Percentiles rank a stretch among this genome's conserved stretches.
These are phyloP conservation scores for Cataglyphis albicans DNA, from an alignment of 2,888 invertebrate genomes.

Conservation along the genomic window DNA sequence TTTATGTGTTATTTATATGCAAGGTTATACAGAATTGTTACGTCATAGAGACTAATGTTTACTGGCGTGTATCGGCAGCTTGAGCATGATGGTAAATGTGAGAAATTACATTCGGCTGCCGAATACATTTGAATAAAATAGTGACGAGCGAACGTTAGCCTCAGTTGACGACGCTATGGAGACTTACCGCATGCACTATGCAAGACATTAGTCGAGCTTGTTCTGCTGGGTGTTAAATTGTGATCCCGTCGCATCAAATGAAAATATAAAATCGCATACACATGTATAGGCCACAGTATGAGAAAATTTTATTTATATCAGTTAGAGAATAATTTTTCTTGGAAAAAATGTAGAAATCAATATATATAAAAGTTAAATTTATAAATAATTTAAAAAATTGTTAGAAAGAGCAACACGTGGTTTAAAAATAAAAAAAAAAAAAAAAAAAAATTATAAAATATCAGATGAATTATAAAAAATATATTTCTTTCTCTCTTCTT, in stretches of 20 bases:
- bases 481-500: not conserved
- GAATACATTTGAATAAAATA: slow-evolving; percentile 53
- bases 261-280: not conserved
- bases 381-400: not conserved
- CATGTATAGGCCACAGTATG: not conserved
- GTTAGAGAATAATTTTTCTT: not conserved
- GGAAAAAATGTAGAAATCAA: not conserved
- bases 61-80: slow-evolving; percentile 47
- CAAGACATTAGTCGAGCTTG: not conserved
- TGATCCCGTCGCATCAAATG: not conserved
- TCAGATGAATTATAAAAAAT: not conserved
- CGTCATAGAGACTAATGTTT: slow-evolving; percentile 37
- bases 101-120: not conserved
- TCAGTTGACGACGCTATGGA: slow-evolving; percentile 11
- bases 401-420: too few species aligned
- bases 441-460: not conserved
- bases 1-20: slow-evolving; percentile 48
- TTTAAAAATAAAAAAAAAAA: not conserved
- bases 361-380: too few species aligned
- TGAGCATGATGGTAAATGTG: slow-evolving; percentile 29
- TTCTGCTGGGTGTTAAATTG: not conserved
- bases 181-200: slow-evolving; percentile 21
- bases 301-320: not conserved
- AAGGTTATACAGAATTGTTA: slow-evolving; percentile 35
- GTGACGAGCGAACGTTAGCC: slow-evolving; percentile 13